A percentile compares a stretch with the other conserved stretches of the same genome.
Evolutionary conservation across 1,140 invertebrate genomes (phyloP).

Genomic region (Leptinotarsa defecta): DNA sequence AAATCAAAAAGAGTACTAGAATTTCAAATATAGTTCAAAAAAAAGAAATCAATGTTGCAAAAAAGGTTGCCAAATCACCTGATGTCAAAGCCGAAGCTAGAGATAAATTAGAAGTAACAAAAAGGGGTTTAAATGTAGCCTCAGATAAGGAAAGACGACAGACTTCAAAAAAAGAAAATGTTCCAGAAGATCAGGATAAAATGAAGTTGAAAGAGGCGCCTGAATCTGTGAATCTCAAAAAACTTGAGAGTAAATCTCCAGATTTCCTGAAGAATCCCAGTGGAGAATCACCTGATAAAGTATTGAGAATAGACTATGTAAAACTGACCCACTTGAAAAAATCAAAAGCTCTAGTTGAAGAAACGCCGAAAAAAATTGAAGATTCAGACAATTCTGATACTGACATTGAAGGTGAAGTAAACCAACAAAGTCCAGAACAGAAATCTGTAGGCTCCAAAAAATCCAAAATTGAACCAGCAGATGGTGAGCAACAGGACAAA

Average conservation of each 20-base stretch:
- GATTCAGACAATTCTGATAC: too few relatives aligned
- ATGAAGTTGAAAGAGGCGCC: too few relatives aligned
- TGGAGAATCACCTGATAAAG: too few relatives aligned
- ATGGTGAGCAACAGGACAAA: background rate
- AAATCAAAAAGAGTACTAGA: slow-evolving; percentile 23
- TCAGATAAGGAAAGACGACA: background rate
- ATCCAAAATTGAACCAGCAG: background rate
- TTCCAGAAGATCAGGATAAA: background rate
- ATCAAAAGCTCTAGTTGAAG: too few relatives aligned
- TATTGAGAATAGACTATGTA: too few relatives aligned
- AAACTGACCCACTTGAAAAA: too few relatives aligned
- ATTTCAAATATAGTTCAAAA: slow-evolving; percentile 16
- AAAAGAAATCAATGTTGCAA: slow-evolving; percentile 12
- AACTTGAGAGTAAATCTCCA: too few relatives aligned
- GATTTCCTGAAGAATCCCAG: too few relatives aligned
- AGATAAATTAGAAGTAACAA: background rate
- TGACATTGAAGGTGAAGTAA: too few relatives aligned
- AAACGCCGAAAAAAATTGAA: too few relatives aligned
- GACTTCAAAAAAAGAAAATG: slow-evolving; percentile 1
- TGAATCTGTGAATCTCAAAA: too few relatives aligned
- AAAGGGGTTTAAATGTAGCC: background rate
- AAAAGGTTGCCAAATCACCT: background rate
- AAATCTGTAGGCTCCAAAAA: slow-evolving; percentile 5
- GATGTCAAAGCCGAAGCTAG: background rate
- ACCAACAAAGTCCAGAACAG: background rate